Conservation (phyloP, 2,113 vertebrate genomes). For the Trogon surrucura region DNA sequence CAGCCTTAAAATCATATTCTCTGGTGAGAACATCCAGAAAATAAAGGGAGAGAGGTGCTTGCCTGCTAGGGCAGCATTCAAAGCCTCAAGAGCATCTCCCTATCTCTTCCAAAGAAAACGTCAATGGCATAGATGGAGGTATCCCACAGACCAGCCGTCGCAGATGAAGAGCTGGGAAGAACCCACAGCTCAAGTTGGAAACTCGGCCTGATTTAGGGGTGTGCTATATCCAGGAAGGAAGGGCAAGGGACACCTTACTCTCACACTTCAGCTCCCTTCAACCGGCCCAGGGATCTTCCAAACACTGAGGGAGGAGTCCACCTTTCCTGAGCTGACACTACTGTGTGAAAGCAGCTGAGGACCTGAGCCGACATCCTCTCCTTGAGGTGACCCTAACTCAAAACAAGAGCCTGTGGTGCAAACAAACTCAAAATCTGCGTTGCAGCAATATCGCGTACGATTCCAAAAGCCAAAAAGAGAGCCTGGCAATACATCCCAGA, state of each 20-base stretch:
- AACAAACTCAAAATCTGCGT: neutral
- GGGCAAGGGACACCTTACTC: neutral
- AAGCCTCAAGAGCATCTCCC: neutral
- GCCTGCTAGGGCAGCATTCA: neutral
- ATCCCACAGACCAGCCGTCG: neutral
- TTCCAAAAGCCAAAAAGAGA: neutral
- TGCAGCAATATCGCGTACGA: rapidly evolving
- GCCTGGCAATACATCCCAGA: neutral
- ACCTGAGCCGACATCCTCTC: neutral
- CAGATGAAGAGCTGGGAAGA: neutral
- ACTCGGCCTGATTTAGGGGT: neutral
- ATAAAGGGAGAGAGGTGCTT: neutral
- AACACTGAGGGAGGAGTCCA: neutral
- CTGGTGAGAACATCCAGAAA: neutral
- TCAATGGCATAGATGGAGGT: rapidly evolving
- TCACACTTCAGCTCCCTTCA: neutral
- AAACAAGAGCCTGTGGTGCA: neutral
- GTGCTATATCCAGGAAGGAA: rapidly evolving
- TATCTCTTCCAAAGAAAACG: neutral
- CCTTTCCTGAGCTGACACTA: neutral
- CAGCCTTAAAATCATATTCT: neutral
- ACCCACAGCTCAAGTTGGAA: neutral
- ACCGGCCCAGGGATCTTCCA: neutral
- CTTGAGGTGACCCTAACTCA: neutral
- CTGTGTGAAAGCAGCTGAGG: neutral